phyloP scores from a whole-genome alignment of 2,797 vertebrate genomes.

The Brotula barbata region DNA sequence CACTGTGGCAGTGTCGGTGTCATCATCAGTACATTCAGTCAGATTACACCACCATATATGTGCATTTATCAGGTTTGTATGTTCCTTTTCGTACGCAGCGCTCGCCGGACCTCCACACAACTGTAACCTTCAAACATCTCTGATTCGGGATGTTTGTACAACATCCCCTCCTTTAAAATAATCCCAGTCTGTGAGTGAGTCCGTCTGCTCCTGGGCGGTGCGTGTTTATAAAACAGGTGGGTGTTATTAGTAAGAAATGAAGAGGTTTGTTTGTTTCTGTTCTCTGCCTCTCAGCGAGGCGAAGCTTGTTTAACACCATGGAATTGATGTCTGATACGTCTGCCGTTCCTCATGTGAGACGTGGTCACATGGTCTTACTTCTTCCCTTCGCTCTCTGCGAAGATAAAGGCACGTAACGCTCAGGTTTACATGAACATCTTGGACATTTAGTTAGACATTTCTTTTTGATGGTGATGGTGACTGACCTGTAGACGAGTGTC shows the following conservation, averaged over 20 bases:
- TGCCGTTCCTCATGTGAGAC: constrained; percentile 89
- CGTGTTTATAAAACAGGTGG: constrained; percentile 90
- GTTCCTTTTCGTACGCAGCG: constrained; percentile 9
- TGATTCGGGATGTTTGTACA: constrained; percentile 35
- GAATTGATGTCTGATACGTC: constrained; percentile 96
- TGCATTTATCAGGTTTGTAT: constrained; percentile 80
- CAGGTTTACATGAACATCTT: too few species aligned
- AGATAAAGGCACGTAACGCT: constrained; percentile 52
- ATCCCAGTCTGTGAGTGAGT: constrained; percentile 15
- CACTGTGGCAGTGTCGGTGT: constrained; percentile 49
- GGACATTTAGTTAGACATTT: too few species aligned
- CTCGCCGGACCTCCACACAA: constrained; percentile 28
- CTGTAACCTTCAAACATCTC: constrained; percentile 33
- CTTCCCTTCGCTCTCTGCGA: constrained; percentile 90
- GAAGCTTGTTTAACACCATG: constrained; percentile 92
- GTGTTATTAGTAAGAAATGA: constrained; percentile 90
- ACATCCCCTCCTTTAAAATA: constrained; percentile 30
- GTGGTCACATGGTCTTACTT: constrained; percentile 87
- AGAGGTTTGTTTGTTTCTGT: constrained; percentile 65
- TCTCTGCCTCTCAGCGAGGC: constrained; percentile 94
- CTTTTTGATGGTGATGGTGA: constrained; percentile 51
- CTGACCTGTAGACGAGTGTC: constrained; percentile 90
- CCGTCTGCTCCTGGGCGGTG: constrained; percentile 48
- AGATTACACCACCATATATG: constrained; percentile 88
- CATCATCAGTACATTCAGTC: constrained; percentile 94